phyloP scores from a whole-genome alignment of 2,797 vertebrate species.

The Sciurus vulgaris region DNA sequence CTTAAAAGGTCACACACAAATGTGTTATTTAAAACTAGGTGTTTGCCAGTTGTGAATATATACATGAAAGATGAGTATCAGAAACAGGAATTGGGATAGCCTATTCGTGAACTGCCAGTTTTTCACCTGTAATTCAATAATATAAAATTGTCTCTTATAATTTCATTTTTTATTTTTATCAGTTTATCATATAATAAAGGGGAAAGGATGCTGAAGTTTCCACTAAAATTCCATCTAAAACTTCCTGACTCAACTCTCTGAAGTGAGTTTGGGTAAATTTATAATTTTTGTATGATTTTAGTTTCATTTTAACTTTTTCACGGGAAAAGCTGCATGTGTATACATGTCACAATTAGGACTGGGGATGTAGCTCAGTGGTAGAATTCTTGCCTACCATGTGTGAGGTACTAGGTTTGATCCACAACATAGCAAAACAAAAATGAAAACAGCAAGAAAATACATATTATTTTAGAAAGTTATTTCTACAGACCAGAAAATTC shows the following conservation, averaged over 20 bases:
- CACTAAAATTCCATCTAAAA: constrained; percentile 27
- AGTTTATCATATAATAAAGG: constrained; percentile 68
- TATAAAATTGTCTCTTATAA: constrained; percentile 32
- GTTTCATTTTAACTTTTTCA: neutral
- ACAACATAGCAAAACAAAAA: neutral
- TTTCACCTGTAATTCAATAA: constrained; percentile 58
- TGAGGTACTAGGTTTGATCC: neutral
- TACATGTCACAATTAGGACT: neutral
- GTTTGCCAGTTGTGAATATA: constrained; percentile 79
- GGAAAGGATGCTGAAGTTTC: neutral
- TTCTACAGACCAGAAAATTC: neutral
- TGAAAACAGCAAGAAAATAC: neutral
- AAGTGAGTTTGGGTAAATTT: neutral
- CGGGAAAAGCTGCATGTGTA: neutral
- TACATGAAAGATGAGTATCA: constrained; percentile 73
- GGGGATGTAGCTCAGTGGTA: neutral
- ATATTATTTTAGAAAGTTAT: neutral
- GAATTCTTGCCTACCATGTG: no score
- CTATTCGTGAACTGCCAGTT: constrained; percentile 76
- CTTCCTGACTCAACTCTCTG: neutral
- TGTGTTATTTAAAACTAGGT: constrained; percentile 82
- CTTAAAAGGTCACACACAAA: constrained; percentile 87
- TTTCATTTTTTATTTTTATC: constrained; percentile 70
- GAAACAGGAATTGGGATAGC: neutral
- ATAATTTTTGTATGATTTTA: neutral